Evolutionary conservation across 2,113 vertebrate genomes (phyloP).

Genomic region (Pyxicephalus adspersus): DNA sequence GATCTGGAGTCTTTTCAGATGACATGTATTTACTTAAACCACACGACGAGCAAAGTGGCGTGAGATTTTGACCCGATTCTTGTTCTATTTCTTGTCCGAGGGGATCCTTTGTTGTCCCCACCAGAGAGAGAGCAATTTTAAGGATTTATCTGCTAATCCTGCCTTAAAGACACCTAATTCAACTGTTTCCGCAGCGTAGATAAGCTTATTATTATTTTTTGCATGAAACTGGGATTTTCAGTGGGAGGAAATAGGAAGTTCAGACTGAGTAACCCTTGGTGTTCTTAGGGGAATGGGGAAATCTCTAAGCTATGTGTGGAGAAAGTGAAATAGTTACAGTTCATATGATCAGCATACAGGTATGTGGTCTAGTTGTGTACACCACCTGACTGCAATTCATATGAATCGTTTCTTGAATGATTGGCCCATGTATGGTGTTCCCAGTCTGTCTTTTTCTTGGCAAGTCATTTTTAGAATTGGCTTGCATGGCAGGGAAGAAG

Average conservation of each 20-base stretch:
- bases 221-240: not conserved
- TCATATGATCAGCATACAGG: not conserved
- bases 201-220: not conserved
- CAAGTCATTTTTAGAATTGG: too few relatives aligned
- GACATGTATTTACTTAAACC: slow-evolving; percentile 76
- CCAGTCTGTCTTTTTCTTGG: too few relatives aligned
- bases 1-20: slow-evolving; percentile 61
- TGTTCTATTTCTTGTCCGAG: slow-evolving; percentile 63
- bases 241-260: not conserved
- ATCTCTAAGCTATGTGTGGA: not conserved
- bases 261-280: not conserved
- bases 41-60: slow-evolving; percentile 70
- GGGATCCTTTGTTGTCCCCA: not conserved
- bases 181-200: not conserved
- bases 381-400: too few relatives aligned
- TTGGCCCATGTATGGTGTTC: too few relatives aligned
- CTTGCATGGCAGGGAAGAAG: too few relatives aligned
- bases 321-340: too few relatives aligned
- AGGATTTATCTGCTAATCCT: slow-evolving; percentile 17
- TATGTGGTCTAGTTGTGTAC: too few relatives aligned
- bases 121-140: slow-evolving; percentile 10
- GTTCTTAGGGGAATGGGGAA: not conserved
- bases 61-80: slow-evolving; percentile 69
- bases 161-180: slow-evolving; percentile 1
- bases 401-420: too few relatives aligned